A percentile compares a stretch with the other conserved stretches of the same genome.
phyloP scores from a whole-genome alignment of 2,888 invertebrate genomes.

The Pilophorus perplexus region DNA sequence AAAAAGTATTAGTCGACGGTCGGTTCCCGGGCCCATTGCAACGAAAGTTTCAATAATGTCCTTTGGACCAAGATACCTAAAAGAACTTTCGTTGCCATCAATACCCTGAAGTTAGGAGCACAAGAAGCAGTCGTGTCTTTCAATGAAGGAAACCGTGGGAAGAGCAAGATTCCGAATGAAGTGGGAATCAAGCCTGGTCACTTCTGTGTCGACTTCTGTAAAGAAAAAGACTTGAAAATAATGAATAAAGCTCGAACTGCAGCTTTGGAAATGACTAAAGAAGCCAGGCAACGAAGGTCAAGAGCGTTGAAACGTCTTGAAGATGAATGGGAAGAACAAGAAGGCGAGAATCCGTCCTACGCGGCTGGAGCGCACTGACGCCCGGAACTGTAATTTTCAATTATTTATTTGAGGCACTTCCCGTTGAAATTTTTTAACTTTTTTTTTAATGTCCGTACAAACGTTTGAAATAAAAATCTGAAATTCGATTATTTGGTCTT shows the following conservation, averaged over 20 bases:
- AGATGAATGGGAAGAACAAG: not conserved
- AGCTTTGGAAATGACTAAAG: not conserved
- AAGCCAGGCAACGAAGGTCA: not conserved
- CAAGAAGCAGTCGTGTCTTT: not conserved
- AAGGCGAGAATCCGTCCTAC: too few species aligned
- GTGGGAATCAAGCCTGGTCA: not conserved
- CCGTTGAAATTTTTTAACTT: too few species aligned
- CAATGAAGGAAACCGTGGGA: not conserved
- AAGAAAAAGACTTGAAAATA: not conserved
- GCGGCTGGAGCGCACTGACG: too few species aligned
- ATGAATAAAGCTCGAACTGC: not conserved
- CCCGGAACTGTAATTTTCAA: too few species aligned
- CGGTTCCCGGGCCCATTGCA: too few species aligned
- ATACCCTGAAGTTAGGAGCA: not conserved
- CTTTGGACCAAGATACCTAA: not conserved
- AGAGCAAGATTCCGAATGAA: not conserved
- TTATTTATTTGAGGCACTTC: too few species aligned
- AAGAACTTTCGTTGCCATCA: not conserved
- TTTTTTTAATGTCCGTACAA: too few species aligned
- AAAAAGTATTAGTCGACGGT: too few species aligned
- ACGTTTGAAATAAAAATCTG: too few species aligned
- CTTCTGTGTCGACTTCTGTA: not conserved
- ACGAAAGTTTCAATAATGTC: slow-evolving; percentile 1
- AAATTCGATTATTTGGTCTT: too few species aligned
- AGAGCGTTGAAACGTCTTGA: not conserved